A percentile compares a stretch with the other conserved stretches of the same genome.
phyloP scores from a whole-genome alignment of 2,888 invertebrate species.

The Drosophila neonasuta region DNA sequence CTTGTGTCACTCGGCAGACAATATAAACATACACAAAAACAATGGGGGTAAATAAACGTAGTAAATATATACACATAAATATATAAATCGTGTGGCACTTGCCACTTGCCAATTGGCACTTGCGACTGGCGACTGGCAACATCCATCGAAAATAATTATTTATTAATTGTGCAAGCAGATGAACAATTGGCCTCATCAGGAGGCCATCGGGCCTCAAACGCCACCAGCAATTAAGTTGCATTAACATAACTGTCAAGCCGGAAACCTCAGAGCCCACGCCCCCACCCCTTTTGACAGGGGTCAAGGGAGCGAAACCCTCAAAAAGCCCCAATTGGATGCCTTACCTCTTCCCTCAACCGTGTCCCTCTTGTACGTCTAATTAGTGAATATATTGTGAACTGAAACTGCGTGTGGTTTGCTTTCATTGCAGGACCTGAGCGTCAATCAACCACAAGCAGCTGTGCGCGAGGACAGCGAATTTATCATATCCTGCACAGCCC shows the following conservation, averaged over 20 bases:
- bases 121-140: conserved; percentile 26
- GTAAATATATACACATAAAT: conserved; percentile 60
- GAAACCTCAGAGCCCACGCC: conserved; percentile 51
- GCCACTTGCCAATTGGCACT: conserved; percentile 44
- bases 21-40: conserved; percentile 20
- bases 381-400: conserved; percentile 49
- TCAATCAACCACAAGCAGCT: conserved; percentile 83
- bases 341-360: background rate
- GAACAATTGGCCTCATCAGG: conserved; percentile 70
- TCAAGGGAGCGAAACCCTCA: conserved; percentile 16
- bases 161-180: conserved; percentile 70
- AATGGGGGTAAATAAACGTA: conserved; percentile 41
- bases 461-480: conserved; percentile 89
- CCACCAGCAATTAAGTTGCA: conserved; percentile 64
- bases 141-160: conserved; percentile 67
- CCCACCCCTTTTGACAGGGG: conserved; percentile 27
- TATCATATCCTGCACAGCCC: conserved; percentile 89
- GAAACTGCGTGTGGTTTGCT: conserved; percentile 16
- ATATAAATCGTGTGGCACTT: conserved; percentile 62
- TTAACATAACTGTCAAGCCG: conserved; percentile 65
- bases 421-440: conserved; percentile 83
- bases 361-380: conserved; percentile 34
- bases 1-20: conserved; percentile 14
- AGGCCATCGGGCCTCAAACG: conserved; percentile 11
- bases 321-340: background rate